Evolutionary conservation across 2,797 vertebrate species (phyloP).

Genomic region (Takifugu ocellatus): DNA sequence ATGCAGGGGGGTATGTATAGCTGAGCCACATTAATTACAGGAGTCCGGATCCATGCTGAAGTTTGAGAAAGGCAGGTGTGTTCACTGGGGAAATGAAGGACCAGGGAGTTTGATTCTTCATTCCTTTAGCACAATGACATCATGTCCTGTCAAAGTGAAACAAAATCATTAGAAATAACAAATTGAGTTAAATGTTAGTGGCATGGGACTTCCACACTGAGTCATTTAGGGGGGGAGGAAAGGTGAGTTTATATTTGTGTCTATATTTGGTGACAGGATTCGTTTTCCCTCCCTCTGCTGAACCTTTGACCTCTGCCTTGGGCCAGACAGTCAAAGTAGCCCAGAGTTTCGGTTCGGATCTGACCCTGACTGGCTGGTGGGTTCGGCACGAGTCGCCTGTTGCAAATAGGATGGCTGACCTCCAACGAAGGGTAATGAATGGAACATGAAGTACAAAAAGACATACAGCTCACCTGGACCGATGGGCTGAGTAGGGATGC

Average conservation of each 20-base stretch:
- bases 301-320: too few species aligned
- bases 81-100: conserved; percentile 33
- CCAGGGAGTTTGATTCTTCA: conserved; percentile 29
- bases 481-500: too few species aligned
- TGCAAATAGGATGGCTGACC: too few species aligned
- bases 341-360: too few species aligned
- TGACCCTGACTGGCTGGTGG: too few species aligned
- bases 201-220: conserved; percentile 31
- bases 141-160: conserved; percentile 66
- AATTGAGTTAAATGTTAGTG: conserved; percentile 50
- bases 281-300: conserved; percentile 19
- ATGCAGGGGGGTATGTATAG: conserved; percentile 9
- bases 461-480: too few species aligned
- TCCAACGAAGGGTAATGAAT: too few species aligned
- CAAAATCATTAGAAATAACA: conserved; percentile 64
- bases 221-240: conserved; percentile 24
- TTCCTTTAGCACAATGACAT: conserved; percentile 58
- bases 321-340: too few species aligned
- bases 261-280: conserved; percentile 24
- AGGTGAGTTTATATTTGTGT: conserved; percentile 20
- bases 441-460: too few species aligned
- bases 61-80: conserved; percentile 36
- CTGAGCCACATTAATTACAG: conserved; percentile 10
- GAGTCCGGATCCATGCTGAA: conserved; percentile 10
- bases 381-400: too few species aligned